Base-by-base conservation (phyloP, 1,140 invertebrate genomes). In the Globodera ellingtonae region DNA sequence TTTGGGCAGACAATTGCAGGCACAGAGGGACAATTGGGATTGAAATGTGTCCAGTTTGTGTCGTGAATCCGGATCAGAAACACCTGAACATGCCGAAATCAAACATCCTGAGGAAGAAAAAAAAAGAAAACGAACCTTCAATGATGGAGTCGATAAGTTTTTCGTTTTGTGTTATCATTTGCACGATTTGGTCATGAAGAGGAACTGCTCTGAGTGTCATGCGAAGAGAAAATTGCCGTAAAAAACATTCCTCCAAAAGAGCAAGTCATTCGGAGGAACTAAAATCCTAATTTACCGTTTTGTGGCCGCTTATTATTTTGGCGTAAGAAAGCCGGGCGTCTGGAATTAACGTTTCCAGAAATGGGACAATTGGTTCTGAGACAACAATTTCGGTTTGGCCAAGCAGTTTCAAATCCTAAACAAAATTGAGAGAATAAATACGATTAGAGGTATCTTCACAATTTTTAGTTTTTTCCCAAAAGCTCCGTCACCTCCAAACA, bases 281-380 rank as follows among this genome's bases (percentile, higher is more conserved):
- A 48, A 24, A 46, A 78, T 59, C 7, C 65, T 67, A 75, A 79
- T 70, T 66, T 79, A 88, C 85, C 3, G 85, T 86, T 24, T 75
- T 15, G 7, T 86, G 87, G 8, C 67, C 48, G 13, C 73, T 77
- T 7, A 87, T 35, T 13, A 89, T 87, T 46, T 86, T 87, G 6
- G 80, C 75, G 46, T 72, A 73, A 2, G 85, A 78, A 2, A 78
- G 24, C 6, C n/a, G 78, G n/a, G 79, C n/a, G 70, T 89, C 89
- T 46, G 85, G 84, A 0, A 98, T 92, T 80, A 98, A 92, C 0
- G 96, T 99, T 90, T 99, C 97, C 84, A 95, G 91, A 84, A 98
- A 97, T 15, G 96, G 94, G 4, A 99, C 96, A 83, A 98, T 98
- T 0, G 97, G 97, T 85, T 94, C 93, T 0, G 96, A 98, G 0